phyloP scores from a whole-genome alignment of 2,113 vertebrate species.

The Fulmarus glacialis region DNA sequence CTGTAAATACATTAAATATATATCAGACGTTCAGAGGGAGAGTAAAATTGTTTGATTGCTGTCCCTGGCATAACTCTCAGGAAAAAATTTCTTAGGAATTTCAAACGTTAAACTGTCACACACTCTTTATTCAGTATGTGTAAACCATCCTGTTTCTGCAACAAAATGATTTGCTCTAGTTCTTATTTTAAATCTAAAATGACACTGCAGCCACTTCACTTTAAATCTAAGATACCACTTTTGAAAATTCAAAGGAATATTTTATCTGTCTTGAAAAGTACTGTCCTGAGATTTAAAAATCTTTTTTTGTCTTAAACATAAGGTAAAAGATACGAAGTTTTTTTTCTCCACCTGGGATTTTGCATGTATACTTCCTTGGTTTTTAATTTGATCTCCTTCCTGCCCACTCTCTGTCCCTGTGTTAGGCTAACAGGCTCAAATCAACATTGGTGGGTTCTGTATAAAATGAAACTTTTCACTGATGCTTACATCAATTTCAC shows the following conservation, averaged over 20 bases:
- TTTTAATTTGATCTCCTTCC: neutral
- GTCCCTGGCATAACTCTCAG: neutral
- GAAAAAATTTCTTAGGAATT: neutral
- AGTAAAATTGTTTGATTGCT: neutral
- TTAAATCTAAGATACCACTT: neutral
- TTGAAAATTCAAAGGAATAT: neutral
- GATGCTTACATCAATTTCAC: neutral
- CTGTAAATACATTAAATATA: neutral
- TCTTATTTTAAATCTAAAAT: conserved; percentile 1
- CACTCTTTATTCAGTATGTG: neutral
- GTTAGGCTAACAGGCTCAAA: neutral
- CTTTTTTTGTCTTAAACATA: neutral
- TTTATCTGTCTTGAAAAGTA: neutral
- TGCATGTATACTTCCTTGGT: neutral
- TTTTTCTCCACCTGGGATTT: neutral
- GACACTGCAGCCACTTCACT: neutral
- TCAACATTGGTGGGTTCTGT: neutral
- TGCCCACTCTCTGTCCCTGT: neutral
- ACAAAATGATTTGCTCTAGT: neutral
- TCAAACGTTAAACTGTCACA: neutral
- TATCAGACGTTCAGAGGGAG: neutral
- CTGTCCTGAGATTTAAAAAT: neutral
- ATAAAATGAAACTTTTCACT: neutral
- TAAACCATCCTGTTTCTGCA: neutral
- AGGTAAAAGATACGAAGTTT: neutral